Conservation (phyloP, 2,797 vertebrate species). For the Choloepus didactylus region DNA sequence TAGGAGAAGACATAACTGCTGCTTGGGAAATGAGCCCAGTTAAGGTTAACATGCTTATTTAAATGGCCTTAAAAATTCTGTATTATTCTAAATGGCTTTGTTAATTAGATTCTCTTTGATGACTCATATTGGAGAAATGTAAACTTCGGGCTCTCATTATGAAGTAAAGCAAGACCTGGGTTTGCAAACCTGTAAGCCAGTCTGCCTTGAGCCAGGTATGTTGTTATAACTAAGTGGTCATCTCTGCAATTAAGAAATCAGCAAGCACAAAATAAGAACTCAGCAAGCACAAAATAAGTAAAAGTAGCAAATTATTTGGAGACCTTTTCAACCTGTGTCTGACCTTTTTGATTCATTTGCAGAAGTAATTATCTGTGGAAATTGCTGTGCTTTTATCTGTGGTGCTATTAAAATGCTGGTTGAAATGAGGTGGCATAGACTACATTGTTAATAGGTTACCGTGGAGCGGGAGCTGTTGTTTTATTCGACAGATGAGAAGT, state of each 20-base stretch:
- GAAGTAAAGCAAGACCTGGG: background rate
- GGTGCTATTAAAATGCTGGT: slow-evolving; percentile 79
- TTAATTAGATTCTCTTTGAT: slow-evolving; percentile 56
- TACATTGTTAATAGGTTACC: slow-evolving; percentile 75
- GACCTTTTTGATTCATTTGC: slow-evolving; percentile 85
- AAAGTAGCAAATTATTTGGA: slow-evolving; percentile 77
- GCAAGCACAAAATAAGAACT: background rate
- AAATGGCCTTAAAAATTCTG: slow-evolving; percentile 28
- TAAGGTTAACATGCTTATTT: slow-evolving; percentile 6
- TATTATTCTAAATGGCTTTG: slow-evolving; percentile 54
- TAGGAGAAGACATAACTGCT: background rate
- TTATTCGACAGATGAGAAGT: slow-evolving; percentile 72
- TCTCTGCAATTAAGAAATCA: background rate
- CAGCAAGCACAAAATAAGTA: slow-evolving; percentile 4
- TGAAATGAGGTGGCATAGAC: slow-evolving; percentile 71
- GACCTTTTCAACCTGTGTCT: slow-evolving; percentile 80
- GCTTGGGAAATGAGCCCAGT: background rate
- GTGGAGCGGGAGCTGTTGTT: slow-evolving; percentile 67
- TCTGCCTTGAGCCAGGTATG: background rate
- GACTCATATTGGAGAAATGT: slow-evolving; percentile 29
- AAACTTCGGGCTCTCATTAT: background rate
- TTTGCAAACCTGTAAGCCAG: background rate
- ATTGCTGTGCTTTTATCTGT: slow-evolving; percentile 80
- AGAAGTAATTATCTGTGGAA: slow-evolving; percentile 83
- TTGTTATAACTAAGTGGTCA: background rate